phyloP scores from a whole-genome alignment of 2,888 invertebrate genomes.

The Silvanus unidentatus region DNA sequence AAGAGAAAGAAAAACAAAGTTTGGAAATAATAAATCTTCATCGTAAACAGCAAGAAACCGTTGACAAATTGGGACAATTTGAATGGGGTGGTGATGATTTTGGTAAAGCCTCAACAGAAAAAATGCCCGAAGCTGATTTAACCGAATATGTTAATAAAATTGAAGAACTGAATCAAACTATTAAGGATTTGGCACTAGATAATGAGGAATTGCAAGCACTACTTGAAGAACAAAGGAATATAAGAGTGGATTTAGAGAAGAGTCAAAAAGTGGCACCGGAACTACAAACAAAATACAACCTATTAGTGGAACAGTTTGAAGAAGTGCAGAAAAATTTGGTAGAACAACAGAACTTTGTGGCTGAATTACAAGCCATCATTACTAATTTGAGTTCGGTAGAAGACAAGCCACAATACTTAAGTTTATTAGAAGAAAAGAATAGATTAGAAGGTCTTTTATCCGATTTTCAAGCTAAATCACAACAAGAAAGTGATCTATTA shows the following conservation, averaged over 20 bases:
- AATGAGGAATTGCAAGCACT: slow-evolving; percentile 56
- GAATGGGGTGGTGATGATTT: slow-evolving; percentile 47
- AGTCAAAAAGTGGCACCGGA: too few species aligned
- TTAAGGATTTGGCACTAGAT: slow-evolving; percentile 56
- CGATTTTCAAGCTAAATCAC: too few species aligned
- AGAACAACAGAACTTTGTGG: slow-evolving; percentile 4
- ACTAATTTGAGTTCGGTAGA: slow-evolving; percentile 4
- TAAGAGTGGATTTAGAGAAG: slow-evolving; percentile 37
- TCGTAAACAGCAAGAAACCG: slow-evolving; percentile 64
- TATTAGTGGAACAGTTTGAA: background rate
- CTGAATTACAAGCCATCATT: background rate
- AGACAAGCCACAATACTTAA: slow-evolving; percentile 4
- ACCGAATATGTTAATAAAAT: slow-evolving; percentile 35
- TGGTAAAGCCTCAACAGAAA: slow-evolving; percentile 10
- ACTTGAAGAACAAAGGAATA: slow-evolving; percentile 50
- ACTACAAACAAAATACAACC: background rate
- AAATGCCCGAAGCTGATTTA: background rate
- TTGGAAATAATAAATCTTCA: slow-evolving; percentile 68
- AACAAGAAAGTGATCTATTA: too few species aligned
- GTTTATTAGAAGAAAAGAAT: slow-evolving; percentile 6
- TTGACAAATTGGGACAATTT: slow-evolving; percentile 57
- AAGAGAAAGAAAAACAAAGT: slow-evolving; percentile 77
- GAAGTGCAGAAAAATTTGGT: slow-evolving; percentile 8
- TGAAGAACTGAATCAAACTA: slow-evolving; percentile 50
- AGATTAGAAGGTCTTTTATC: slow-evolving; percentile 4